Evolutionary conservation across 2,888 invertebrate genomes (phyloP), one percentile per base, ranked within the genome.

Genomic region (Timandra comae): DNA sequence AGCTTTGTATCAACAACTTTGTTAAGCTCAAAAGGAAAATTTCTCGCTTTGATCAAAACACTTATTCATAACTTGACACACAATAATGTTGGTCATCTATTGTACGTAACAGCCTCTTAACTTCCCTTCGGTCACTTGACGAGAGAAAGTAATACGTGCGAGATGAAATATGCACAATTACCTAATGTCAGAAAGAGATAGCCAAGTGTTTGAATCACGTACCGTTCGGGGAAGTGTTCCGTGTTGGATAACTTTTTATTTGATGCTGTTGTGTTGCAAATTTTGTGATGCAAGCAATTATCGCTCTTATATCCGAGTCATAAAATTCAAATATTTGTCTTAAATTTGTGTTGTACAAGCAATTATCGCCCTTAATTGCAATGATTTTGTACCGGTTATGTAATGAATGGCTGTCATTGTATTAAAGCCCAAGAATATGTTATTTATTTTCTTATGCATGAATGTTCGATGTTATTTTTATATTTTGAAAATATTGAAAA

Each of bases 121-220:
- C 42, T 50, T 43, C 41, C 27, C 35, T 41, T 42, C n/a, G 52
- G 52, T 49, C 52, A 52, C 33, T 43, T 39, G 16, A 7, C 6
- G 9, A 32, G 58, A 49, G 62, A 63, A 63, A 63, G 62, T 61
- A 44, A 53, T 46, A 27, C 12, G 30, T 41, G 29, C 13, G 33
- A 36, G 46, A 43, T 29, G 29, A 24, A 32, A 35, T 21, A 38
- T 22, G 20, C n/a, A n/a, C 9, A 9, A 16, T 7, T 13, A 8
- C 16, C 16, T 27, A 9, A 29, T 34, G 24, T 39, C 41, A 12
- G 35, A 35, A 41, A 36, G 36, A 33, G 42, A 64, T 43, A 33
- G 53, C 46, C 51, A 56, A 42, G 34, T 34, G 35, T 34, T 40
- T 60, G 57, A 61, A 60, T 60, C 69, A 65, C 46, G 71, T 65